Percentiles rank a stretch among this genome's conserved stretches.
These are phyloP conservation scores for Hylaeus volcanicus DNA, from an alignment of 1,140 invertebrate species.

Conservation along the genomic window DNA sequence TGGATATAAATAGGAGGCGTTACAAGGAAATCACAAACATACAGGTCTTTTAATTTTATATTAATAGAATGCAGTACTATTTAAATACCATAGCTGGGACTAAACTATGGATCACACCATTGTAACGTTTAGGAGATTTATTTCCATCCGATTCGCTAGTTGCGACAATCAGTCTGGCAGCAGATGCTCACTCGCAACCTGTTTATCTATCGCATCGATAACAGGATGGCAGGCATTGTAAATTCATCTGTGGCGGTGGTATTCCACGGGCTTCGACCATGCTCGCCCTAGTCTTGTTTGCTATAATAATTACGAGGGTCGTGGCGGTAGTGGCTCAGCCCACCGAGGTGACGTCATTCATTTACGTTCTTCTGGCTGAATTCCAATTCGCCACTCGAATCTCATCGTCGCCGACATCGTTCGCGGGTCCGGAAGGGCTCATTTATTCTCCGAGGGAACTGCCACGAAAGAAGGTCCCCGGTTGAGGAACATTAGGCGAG, in stretches of 20 bases:
- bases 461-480: neutral
- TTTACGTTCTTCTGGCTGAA: constrained; percentile 42
- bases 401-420: constrained; percentile 23
- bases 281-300: constrained; percentile 12
- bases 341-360: constrained; percentile 35
- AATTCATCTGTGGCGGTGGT: constrained; percentile 7
- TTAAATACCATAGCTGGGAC: too few species aligned
- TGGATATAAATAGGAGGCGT: too few species aligned
- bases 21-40: too few species aligned
- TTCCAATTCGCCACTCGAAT: constrained; percentile 40
- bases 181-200: neutral
- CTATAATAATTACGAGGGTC: constrained; percentile 31
- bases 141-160: neutral
- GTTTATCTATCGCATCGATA: constrained; percentile 24
- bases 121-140: neutral
- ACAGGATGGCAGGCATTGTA: neutral
- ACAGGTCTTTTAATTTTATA: too few species aligned
- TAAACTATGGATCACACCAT: too few species aligned
- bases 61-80: too few species aligned
- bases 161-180: too few species aligned
- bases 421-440: constrained; percentile 21
- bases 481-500: neutral
- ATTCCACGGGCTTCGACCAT: neutral
- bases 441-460: constrained; percentile 24
- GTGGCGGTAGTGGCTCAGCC: neutral